These are phyloP conservation scores for Drosophila mauritiana DNA, from an alignment of 1,140 invertebrate species.

Conservation along the genomic window DNA sequence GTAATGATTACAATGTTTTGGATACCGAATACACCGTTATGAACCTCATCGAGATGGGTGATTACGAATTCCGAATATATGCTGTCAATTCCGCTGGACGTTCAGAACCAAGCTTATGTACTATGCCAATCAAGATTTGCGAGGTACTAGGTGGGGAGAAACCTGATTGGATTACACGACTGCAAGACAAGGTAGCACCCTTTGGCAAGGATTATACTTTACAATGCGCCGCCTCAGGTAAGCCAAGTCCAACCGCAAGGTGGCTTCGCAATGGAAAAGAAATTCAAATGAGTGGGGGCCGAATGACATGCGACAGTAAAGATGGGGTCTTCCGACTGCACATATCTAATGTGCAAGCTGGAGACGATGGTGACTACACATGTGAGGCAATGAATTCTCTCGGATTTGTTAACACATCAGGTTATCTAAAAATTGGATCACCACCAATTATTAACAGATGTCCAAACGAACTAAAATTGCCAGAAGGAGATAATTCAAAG, in stretches of 20 bases:
- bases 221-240: slow-evolving; percentile 95
- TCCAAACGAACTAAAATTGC: slow-evolving; percentile 94
- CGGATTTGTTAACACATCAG: slow-evolving; percentile 94
- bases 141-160: slow-evolving; percentile 95
- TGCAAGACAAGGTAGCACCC: slow-evolving; percentile 91
- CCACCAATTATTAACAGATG: slow-evolving; percentile 97
- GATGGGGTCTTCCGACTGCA: slow-evolving; percentile 94
- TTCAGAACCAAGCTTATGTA: slow-evolving; percentile 95
- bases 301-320: slow-evolving; percentile 90
- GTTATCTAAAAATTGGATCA: slow-evolving; percentile 94
- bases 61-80: slow-evolving; percentile 98
- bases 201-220: slow-evolving; percentile 94
- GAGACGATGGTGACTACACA: slow-evolving; percentile 98
- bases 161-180: slow-evolving; percentile 95
- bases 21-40: slow-evolving; percentile 95
- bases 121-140: slow-evolving; percentile 94
- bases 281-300: slow-evolving; percentile 88
- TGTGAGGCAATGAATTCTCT: slow-evolving; percentile 97
- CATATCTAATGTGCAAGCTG: slow-evolving; percentile 94
- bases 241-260: slow-evolving; percentile 93
- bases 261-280: slow-evolving; percentile 98
- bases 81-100: slow-evolving; percentile 97
- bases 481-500: slow-evolving; percentile 97
- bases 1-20: slow-evolving; percentile 97
- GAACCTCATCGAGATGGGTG: slow-evolving; percentile 96